Conservation (phyloP, 37 sponge, comb jelly and placozoan genomes). For the Amphimedon queenslandica region DNA sequence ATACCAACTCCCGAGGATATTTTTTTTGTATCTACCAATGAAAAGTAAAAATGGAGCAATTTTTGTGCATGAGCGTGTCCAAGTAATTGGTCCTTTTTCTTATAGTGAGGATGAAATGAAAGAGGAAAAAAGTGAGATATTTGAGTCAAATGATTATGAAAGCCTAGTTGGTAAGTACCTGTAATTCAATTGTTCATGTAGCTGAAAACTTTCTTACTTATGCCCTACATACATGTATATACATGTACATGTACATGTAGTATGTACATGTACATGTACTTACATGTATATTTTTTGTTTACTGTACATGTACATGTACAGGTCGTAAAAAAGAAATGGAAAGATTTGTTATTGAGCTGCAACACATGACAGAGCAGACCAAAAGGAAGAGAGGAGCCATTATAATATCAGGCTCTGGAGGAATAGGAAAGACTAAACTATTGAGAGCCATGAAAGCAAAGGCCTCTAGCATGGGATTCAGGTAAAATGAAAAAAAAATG, state of each 20-base stretch:
- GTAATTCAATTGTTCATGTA: neutral
- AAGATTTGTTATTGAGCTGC: conserved; percentile 42
- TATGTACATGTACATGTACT: too few relatives aligned
- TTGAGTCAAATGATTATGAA: conserved; percentile 25
- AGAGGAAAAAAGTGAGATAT: conserved; percentile 4
- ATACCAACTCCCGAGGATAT: conserved; percentile 67
- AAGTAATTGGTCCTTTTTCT: neutral
- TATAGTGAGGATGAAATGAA: conserved; percentile 1
- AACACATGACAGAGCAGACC: conserved; percentile 32
- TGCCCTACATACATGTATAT: too few relatives aligned
- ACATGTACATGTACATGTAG: too few relatives aligned
- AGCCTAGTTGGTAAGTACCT: conserved; percentile 27
- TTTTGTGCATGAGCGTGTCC: neutral
- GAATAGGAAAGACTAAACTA: conserved; percentile 81
- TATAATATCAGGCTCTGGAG: conserved; percentile 57
- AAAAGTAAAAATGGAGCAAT: neutral
- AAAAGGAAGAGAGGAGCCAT: conserved; percentile 42
- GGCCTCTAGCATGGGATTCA: conserved; percentile 56
- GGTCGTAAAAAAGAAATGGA: conserved; percentile 68
- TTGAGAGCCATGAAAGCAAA: conserved; percentile 72
- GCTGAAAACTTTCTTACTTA: too few relatives aligned
- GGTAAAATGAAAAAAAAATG: too few relatives aligned
- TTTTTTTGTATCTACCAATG: conserved; percentile 35
- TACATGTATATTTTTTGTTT: too few relatives aligned
- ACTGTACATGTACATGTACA: too few relatives aligned